These are phyloP conservation scores for Macropus fuliginosus DNA, from an alignment of 2,797 vertebrate species.

Conservation along the genomic window DNA sequence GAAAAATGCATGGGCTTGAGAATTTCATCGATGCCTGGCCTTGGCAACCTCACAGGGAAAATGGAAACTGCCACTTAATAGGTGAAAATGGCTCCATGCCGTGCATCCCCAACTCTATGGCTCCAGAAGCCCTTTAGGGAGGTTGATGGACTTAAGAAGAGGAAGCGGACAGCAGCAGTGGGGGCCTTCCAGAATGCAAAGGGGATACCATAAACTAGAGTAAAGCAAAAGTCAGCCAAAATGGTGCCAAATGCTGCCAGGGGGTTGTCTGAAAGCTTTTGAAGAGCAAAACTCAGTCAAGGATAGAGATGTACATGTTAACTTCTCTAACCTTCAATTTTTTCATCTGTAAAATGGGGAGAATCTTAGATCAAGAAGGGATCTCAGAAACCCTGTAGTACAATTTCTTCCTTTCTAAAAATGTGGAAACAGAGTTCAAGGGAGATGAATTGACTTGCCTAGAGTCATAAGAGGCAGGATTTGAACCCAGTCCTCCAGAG, in stretches of 20 bases:
- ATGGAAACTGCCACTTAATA: neutral
- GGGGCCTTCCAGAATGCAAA: neutral
- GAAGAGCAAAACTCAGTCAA: neutral
- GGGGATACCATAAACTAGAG: neutral
- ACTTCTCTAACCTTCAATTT: neutral
- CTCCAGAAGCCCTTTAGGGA: slow-evolving; percentile 20
- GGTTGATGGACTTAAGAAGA: neutral
- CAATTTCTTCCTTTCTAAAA: neutral
- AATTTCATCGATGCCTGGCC: slow-evolving; percentile 37
- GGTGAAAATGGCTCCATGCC: neutral
- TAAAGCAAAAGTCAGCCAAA: neutral
- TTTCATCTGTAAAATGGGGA: neutral
- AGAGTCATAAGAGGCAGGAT: neutral
- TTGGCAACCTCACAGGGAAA: slow-evolving; percentile 71
- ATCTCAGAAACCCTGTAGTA: neutral
- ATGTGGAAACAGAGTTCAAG: neutral
- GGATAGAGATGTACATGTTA: neutral
- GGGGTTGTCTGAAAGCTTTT: neutral
- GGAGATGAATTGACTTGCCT: neutral
- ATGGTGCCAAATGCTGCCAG: neutral
- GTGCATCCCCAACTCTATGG: neutral
- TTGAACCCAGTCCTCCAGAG: neutral
- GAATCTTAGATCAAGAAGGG: neutral
- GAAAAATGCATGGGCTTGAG: neutral
- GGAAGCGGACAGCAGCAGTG: slow-evolving; percentile 24